Conservation (phyloP, 2,888 invertebrate species). For the Nebria salina region DNA sequence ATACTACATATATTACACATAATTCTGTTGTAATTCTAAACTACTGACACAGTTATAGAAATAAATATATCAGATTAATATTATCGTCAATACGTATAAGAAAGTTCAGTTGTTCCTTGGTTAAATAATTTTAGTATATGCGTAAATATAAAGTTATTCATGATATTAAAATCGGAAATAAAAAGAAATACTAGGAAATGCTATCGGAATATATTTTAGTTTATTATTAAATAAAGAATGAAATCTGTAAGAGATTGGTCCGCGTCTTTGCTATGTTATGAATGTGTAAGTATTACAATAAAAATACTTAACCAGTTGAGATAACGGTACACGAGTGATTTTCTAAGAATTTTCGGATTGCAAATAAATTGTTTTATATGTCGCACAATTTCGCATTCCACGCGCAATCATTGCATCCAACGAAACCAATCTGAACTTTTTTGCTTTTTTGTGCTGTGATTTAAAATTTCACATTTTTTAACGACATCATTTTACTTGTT, state of each 20-base stretch:
- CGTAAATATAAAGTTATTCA: no score
- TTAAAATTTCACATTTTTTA: slow-evolving; percentile 3
- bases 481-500: slow-evolving; percentile 15
- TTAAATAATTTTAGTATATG: no score
- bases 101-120: no score
- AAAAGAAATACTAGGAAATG: no score
- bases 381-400: slow-evolving; percentile 38
- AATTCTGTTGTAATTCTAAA: no score
- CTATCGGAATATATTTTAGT: no score
- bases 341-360: slow-evolving; percentile 42
- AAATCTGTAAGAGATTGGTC: background rate
- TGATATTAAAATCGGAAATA: no score
- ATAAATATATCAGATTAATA: no score
- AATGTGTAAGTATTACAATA: background rate
- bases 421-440: slow-evolving; percentile 6
- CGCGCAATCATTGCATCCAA: slow-evolving; percentile 27
- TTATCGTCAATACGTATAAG: no score
- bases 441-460: slow-evolving; percentile 11
- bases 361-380: slow-evolving; percentile 40
- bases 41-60: no score
- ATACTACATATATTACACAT: no score
- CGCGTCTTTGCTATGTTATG: background rate
- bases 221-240: background rate
- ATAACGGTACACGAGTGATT: slow-evolving; percentile 43
- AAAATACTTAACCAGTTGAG: slow-evolving; percentile 22